Conservation (phyloP, 2,797 vertebrate species). For the Eulemur albifrons region DNA sequence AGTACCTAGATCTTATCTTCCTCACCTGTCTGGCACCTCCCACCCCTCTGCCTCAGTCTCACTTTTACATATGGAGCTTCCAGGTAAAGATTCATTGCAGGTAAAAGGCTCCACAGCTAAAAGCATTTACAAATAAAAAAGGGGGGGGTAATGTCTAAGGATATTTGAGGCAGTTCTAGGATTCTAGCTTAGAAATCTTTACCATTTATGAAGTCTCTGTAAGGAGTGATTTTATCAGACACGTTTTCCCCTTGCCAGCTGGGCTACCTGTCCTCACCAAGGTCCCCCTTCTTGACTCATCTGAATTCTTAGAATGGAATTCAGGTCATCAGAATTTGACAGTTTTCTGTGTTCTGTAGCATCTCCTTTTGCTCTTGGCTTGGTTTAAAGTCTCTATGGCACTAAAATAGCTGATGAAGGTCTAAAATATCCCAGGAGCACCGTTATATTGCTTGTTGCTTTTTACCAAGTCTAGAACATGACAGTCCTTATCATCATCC, state of each 20-base stretch:
- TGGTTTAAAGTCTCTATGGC: background rate
- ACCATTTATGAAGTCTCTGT: background rate
- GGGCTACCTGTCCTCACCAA: background rate
- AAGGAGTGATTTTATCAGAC: background rate
- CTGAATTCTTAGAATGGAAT: slow-evolving; percentile 20
- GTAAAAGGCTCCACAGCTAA: background rate
- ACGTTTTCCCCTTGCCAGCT: background rate
- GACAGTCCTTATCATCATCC: background rate
- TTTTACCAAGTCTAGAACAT: background rate
- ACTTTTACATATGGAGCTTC: background rate
- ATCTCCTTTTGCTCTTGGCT: background rate
- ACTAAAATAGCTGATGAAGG: background rate
- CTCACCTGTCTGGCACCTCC: background rate
- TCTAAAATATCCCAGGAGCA: background rate
- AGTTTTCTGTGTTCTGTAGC: background rate
- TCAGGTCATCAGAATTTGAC: background rate
- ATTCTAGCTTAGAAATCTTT: background rate
- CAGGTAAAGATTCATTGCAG: background rate
- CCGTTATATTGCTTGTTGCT: background rate
- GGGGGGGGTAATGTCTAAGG: background rate
- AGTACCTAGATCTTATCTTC: background rate
- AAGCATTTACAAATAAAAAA: slow-evolving; percentile 8
- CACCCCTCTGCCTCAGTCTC: background rate
- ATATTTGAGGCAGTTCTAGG: background rate
- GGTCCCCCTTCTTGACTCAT: background rate